These are phyloP conservation scores for Rhodeus uyekii DNA, from an alignment of 2,797 vertebrate species.

Conservation along the genomic window DNA sequence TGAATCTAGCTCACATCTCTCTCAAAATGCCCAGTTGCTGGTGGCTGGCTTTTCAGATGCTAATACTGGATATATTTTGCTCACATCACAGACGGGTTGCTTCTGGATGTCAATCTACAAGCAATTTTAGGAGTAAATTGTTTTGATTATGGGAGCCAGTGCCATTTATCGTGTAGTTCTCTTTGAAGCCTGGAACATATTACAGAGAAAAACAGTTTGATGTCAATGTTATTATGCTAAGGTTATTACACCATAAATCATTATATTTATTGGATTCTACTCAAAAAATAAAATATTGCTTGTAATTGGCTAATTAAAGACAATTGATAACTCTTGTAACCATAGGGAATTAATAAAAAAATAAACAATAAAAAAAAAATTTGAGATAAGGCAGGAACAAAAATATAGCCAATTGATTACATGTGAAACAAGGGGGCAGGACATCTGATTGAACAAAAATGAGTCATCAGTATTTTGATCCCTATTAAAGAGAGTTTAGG, in stretches of 20 bases:
- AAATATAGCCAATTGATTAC: neutral
- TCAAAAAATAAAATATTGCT: neutral
- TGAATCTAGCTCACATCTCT: slow-evolving; percentile 47
- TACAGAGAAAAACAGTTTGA: slow-evolving; percentile 13
- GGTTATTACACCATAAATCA: neutral
- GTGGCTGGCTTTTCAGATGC: slow-evolving; percentile 43
- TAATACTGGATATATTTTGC: slow-evolving; percentile 54
- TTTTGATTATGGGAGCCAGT: slow-evolving; percentile 39
- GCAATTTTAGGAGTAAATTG: slow-evolving; percentile 51
- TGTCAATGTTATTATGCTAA: neutral
- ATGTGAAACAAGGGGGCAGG: too few species aligned
- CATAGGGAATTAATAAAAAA: neutral
- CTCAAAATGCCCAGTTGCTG: slow-evolving; percentile 45
- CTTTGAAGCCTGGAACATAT: neutral
- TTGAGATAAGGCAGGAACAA: neutral
- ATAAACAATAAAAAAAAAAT: neutral
- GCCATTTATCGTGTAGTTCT: slow-evolving; percentile 8
- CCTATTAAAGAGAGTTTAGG: too few species aligned
- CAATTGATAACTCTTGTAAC: neutral
- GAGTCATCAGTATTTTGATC: too few species aligned
- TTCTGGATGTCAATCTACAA: slow-evolving; percentile 30
- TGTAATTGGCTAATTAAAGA: neutral
- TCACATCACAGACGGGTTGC: slow-evolving; percentile 34
- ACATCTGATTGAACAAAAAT: too few species aligned
- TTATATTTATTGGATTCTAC: neutral